Conservation (phyloP, 2,113 vertebrate genomes). For the Rhodinocichla rosea region DNA sequence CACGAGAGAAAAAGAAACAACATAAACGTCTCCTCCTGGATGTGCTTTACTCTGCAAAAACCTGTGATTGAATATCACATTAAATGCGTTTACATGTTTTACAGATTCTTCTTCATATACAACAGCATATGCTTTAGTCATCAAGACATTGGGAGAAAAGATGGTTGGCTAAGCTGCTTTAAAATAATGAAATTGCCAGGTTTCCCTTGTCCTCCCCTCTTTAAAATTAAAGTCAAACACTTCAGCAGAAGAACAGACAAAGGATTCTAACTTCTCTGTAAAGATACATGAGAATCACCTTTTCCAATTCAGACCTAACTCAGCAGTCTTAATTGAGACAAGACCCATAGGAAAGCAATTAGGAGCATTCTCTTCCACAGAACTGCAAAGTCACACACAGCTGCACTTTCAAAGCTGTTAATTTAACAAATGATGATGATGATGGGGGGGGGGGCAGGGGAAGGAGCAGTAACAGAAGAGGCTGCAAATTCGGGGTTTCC, state of each 20-base stretch:
- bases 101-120: neutral
- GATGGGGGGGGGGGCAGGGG: neutral
- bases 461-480: neutral
- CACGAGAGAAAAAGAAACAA: neutral
- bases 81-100: constrained; percentile 13
- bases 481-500: neutral
- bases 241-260: neutral
- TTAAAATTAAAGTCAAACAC: neutral
- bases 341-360: neutral
- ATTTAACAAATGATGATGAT: neutral
- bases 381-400: neutral
- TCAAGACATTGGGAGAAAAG: neutral
- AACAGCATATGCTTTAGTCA: neutral
- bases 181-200: neutral
- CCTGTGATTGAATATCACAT: neutral
- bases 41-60: neutral
- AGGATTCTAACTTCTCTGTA: neutral
- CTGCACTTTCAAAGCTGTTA: neutral
- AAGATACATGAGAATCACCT: neutral
- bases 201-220: neutral
- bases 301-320: neutral
- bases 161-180: neutral
- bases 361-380: neutral
- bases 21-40: neutral
- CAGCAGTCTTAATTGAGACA: neutral